Percentiles rank a stretch among this genome's conserved stretches.
These are phyloP conservation scores for Strigamia crassipes DNA, from an alignment of 2,888 invertebrate genomes.

Conservation along the genomic window DNA sequence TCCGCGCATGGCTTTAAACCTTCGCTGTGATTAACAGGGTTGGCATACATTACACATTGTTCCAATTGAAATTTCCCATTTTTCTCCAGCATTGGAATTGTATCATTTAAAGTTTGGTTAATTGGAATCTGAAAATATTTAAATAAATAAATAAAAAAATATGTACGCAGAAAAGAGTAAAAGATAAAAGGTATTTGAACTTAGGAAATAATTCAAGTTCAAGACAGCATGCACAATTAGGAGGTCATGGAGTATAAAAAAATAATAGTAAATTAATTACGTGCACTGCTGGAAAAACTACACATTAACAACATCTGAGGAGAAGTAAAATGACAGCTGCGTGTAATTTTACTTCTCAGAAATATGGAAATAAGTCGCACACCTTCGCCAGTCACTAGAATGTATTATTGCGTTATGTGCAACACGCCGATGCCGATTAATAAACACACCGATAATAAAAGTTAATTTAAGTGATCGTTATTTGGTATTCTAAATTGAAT, in stretches of 20 bases:
- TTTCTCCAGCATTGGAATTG: conserved; percentile 36
- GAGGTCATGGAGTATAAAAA: background rate
- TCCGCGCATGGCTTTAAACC: conserved; percentile 43
- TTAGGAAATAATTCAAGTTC: background rate
- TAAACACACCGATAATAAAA: no score
- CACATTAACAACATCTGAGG: no score
- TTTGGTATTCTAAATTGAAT: background rate
- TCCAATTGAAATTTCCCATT: background rate
- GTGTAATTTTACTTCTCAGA: no score
- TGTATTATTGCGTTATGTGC: no score
- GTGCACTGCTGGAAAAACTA: no score
- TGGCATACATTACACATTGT: conserved; percentile 33
- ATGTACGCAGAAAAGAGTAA: background rate
- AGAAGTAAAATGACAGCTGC: no score
- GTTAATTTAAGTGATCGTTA: background rate
- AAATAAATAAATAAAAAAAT: no score
- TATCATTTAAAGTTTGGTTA: conserved; percentile 34
- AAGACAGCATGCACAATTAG: background rate
- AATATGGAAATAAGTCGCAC: no score
- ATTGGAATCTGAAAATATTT: conserved; percentile 35
- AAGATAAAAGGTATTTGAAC: background rate
- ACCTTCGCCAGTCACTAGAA: no score
- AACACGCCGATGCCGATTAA: no score
- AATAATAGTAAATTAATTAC: no score
- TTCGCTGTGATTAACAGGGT: conserved; percentile 47